Evolutionary conservation across 2,797 vertebrate species (phyloP).

Genomic region (Chelmon rostratus): DNA sequence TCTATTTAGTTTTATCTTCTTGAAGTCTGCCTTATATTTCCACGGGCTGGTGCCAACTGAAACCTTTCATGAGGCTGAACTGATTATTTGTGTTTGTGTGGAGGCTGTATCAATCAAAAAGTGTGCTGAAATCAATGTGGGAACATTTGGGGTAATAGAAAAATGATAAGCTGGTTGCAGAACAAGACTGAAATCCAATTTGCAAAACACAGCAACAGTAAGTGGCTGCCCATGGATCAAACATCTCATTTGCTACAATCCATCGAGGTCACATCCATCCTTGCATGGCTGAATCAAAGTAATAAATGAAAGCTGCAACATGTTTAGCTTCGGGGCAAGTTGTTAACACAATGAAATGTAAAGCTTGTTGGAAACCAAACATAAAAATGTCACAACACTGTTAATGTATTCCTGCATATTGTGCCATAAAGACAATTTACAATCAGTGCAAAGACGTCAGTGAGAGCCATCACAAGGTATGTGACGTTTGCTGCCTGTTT

Average conservation of each 20-base stretch:
- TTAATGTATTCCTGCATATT: conserved; percentile 36
- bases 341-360: conserved; percentile 47
- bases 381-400: conserved; percentile 34
- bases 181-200: conserved; percentile 66
- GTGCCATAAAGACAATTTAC: conserved; percentile 17
- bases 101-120: conserved; percentile 51
- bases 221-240: conserved; percentile 69
- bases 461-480: conserved; percentile 7
- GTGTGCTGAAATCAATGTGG: conserved; percentile 48
- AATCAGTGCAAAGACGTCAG: conserved; percentile 16
- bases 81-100: conserved; percentile 50
- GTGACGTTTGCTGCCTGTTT: not conserved
- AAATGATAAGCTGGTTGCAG: conserved; percentile 50
- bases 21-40: conserved; percentile 6
- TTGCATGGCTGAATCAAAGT: conserved; percentile 42
- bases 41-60: not conserved
- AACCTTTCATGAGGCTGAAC: conserved; percentile 35
- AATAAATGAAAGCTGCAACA: conserved; percentile 52
- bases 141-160: conserved; percentile 56
- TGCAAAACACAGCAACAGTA: conserved; percentile 74
- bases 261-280: conserved; percentile 44
- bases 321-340: conserved; percentile 19
- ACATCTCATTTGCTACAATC: conserved; percentile 60
- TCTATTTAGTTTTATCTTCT: not conserved
- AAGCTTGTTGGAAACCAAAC: conserved; percentile 29